phyloP scores from a whole-genome alignment of 2,113 vertebrate species.

The Galemys pyrenaicus region DNA sequence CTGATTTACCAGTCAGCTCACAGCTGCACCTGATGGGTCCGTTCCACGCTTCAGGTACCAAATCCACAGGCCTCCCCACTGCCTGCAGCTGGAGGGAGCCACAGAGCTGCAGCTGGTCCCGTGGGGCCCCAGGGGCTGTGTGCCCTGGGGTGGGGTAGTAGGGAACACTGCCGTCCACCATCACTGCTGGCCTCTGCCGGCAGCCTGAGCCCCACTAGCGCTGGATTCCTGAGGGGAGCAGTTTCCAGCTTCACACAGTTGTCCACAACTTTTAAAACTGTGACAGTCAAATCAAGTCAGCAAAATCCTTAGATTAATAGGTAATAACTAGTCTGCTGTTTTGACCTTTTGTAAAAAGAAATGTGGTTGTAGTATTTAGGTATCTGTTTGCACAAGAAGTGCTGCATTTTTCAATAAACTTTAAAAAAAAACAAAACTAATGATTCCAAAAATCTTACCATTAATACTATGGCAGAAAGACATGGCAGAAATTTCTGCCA shows the following conservation, averaged over 20 bases:
- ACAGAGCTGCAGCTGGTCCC: no score
- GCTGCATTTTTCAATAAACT: constrained; percentile 88
- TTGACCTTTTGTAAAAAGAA: constrained; percentile 81
- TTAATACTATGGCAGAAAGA: background rate
- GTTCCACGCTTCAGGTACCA: no score
- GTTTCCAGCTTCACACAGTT: constrained; percentile 62
- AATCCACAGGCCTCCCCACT: no score
- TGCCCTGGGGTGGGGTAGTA: no score
- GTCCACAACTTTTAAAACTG: constrained; percentile 79
- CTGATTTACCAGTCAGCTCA: no score
- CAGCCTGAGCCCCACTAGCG: no score
- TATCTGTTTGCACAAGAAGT: constrained; percentile 70
- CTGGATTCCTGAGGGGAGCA: no score
- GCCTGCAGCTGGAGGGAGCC: no score
- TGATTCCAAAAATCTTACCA: background rate
- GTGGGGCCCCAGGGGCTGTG: no score
- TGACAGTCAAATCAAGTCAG: constrained; percentile 69
- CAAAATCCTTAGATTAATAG: constrained; percentile 77
- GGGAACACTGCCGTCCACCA: no score
- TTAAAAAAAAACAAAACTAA: constrained; percentile 66
- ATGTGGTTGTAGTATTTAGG: constrained; percentile 82
- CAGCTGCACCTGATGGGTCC: no score
- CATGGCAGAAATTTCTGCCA: background rate
- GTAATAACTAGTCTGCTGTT: constrained; percentile 73
- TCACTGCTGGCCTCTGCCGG: no score